phyloP scores from a whole-genome alignment of 2,113 vertebrate genomes.

The Tricholaema leucomelas region DNA sequence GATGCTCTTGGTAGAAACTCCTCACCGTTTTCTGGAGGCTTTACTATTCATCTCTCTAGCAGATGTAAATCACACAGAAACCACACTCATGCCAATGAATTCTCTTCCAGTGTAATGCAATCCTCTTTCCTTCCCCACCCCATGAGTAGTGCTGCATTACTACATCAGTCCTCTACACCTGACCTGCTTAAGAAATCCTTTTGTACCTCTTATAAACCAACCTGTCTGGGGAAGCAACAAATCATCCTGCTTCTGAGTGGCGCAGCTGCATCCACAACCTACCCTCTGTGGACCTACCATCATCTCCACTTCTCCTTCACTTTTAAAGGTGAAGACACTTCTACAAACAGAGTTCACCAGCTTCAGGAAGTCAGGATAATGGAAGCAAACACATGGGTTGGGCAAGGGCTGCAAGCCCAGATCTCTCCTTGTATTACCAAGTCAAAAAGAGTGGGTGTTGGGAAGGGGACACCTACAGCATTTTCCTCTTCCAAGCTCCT shows the following conservation, averaged over 20 bases:
- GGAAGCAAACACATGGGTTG: not conserved
- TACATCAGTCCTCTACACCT: not conserved
- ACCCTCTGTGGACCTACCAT: too few relatives aligned
- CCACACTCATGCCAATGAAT: not conserved
- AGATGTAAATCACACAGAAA: not conserved
- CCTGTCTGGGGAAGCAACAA: not conserved
- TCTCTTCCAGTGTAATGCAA: not conserved
- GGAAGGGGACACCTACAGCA: not conserved
- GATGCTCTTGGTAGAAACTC: not conserved
- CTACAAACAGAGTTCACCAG: not conserved
- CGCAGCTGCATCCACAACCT: not conserved
- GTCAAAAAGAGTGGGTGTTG: not conserved
- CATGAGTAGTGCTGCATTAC: not conserved
- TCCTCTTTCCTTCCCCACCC: not conserved
- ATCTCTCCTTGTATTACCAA: not conserved
- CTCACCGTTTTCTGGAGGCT: not conserved
- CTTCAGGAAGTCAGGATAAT: not conserved
- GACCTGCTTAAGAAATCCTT: not conserved
- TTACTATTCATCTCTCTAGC: not conserved
- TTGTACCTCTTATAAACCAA: not conserved
- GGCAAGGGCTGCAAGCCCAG: not conserved
- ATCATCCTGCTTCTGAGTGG: rapidly evolving
- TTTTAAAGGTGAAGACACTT: not conserved
- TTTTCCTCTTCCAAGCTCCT: not conserved
- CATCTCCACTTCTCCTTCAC: not conserved